phyloP scores from a whole-genome alignment of 2,888 invertebrate genomes.

The Nephrotoma appendiculata region DNA sequence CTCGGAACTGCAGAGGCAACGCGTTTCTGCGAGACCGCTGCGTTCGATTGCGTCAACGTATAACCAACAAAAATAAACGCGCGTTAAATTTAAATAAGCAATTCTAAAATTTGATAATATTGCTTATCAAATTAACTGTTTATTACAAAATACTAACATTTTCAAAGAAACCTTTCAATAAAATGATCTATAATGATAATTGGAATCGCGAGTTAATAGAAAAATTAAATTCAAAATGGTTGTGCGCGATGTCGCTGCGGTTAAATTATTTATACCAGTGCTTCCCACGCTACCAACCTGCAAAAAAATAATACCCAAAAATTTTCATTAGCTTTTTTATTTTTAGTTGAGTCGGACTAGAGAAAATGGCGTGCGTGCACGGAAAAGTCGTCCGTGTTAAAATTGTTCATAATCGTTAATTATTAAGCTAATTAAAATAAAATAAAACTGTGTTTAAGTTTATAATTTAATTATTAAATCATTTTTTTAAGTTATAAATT shows the following conservation, averaged over 20 bases:
- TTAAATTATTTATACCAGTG: neutral
- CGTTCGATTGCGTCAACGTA: no score
- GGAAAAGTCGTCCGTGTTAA: conserved; percentile 8
- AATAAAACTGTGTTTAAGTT: neutral
- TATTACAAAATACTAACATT: no score
- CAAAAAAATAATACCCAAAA: neutral
- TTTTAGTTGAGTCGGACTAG: conserved; percentile 3
- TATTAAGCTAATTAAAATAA: conserved; percentile 2
- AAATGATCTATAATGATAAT: no score
- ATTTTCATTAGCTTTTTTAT: neutral
- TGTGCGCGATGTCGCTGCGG: neutral
- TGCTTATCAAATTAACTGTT: no score
- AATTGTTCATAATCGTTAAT: conserved; percentile 10
- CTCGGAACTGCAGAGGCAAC: no score
- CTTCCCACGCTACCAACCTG: neutral
- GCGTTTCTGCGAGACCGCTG: no score
- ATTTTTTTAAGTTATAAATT: neutral
- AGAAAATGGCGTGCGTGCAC: conserved; percentile 10
- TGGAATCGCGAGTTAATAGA: no score
- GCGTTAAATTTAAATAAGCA: no score
- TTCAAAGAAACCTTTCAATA: no score
- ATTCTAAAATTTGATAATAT: no score
- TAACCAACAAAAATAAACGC: no score
- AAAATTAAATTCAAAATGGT: neutral
- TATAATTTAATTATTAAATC: neutral